Evolutionary conservation across 1,140 invertebrate genomes (phyloP), one percentile per base, ranked within the genome.

Genomic region (Hyphantria cunea): DNA sequence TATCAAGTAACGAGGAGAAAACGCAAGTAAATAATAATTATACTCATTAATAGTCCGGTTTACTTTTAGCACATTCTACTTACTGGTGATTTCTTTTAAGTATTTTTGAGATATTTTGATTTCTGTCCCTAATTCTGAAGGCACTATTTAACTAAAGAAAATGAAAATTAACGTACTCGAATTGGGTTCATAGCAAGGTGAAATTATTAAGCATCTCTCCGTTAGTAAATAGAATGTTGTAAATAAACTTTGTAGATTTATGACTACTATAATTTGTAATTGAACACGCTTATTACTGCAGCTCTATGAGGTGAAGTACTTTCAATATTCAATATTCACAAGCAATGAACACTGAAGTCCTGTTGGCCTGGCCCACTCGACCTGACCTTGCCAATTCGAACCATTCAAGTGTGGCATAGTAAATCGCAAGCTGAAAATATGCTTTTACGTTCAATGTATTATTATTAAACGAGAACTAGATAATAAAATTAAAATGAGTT

Each of bases 271-370:
- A 25, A 25, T 25, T 25, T 25, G 17, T 25, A 64, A 45, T 55
- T 55, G 41, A 67, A 61, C 60, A 61, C 54, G 53, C 61, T 67
- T 53, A 62, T 67, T 71, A 71, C 59, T 41, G 14, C 39, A 42
- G 47, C 44, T 33, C 37, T 13, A 62, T 50, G 32, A 63, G 54
- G 47, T 59, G 63, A 37, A 48, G 53, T 25, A 41, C 47, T 53
- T 62, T n/a, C n/a, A n/a, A n/a, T 54, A 71, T 74, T 69, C 64
- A 62, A 67, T 68, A 68, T 74, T 74, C 69, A 71, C 59, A 47
- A 64, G 66, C 64, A 60, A 68, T 67, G 66, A 64, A 65, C 59
- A 54, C 53, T 47, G 44, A 61, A 66, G 65, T 64, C 66, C 55
- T 50, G 63, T 67, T 59, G 49, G 60, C 60, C 56, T 64, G 49